A percentile compares a stretch with the other conserved stretches of the same genome.
Evolutionary conservation across 2,797 vertebrate genomes (phyloP).

Genomic region (Psittacula echo): DNA sequence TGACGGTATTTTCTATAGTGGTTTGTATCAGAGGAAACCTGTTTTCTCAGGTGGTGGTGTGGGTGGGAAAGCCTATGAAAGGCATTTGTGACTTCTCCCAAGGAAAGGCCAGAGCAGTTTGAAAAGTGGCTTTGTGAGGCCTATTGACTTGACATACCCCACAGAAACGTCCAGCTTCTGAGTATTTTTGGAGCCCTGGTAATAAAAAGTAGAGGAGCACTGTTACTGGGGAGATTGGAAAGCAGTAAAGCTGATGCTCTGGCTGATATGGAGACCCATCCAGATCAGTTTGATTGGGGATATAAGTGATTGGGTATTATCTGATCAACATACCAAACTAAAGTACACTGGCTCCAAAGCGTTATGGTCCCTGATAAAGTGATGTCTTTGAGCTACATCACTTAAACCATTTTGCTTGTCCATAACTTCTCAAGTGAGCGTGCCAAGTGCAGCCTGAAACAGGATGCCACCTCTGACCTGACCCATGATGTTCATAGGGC

Average conservation of each 20-base stretch:
- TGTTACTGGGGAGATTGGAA: accelerated
- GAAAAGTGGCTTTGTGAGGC: background rate
- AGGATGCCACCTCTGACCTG: background rate
- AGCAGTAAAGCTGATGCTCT: background rate
- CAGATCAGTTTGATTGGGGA: background rate
- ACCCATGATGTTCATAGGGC: background rate
- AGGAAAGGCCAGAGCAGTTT: background rate
- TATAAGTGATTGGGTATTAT: background rate
- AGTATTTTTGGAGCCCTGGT: background rate
- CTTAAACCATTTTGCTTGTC: background rate
- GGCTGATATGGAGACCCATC: background rate
- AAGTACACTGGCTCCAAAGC: background rate
- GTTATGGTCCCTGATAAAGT: background rate
- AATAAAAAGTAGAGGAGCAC: background rate
- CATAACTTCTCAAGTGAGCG: background rate
- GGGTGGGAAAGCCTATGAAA: background rate
- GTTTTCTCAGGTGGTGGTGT: background rate
- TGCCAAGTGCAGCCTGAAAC: background rate
- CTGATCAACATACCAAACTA: background rate
- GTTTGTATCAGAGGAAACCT: background rate
- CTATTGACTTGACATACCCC: background rate
- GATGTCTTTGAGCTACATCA: background rate
- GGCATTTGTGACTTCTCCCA: background rate
- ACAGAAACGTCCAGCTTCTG: background rate
- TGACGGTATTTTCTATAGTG: background rate